Base-by-base conservation (phyloP, 1,140 invertebrate species). In the Drosophila nigromelanica region DNA sequence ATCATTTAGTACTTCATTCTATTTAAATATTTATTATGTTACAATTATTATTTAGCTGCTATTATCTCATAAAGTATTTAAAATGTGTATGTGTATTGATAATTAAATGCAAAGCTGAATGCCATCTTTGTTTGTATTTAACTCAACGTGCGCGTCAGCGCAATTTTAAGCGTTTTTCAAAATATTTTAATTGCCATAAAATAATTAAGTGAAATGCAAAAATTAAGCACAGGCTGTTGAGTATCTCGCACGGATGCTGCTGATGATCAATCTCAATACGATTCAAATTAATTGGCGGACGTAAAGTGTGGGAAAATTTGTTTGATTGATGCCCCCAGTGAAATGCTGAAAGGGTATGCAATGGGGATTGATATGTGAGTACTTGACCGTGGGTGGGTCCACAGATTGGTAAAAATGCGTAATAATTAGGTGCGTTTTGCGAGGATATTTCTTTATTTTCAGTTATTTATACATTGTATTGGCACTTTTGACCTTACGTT, bases 381-480 rank as follows among this genome's bases (percentile, higher is more conserved):
- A 15, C 48, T 50, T 33, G n/a, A 39, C 21, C n/a, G 39, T 14
- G 14, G 5, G 4, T 7, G 6, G 8, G 51, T 10, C 2, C 1
- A 15, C 39, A 74, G 48, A 42, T 62, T 76, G 67, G 55, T 51
- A 37, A 39, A 40, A 48, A 80, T 73, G 73, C 78, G 78, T 61
- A 66, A 70, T 79, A 86, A 86, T 86, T 78, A 82, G 73, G 68
- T 62, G 69, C 47, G 48, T 52, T 68, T 50, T 39, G 47, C 43
- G 50, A 24, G 67, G 52, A n/a, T 69, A 35, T 33, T 54, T 48
- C 15, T 61, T 64, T 76, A 82, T 79, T 87, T 73, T 73, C 52
- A 60, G 33, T 27, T 83, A 83, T 72, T 82, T 82, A 82, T 74
- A 87, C 78, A 78, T 82, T 86, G 83, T 79, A 79, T 86, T 78